Conservation (phyloP, 2,113 vertebrate species). For the Thryonomys swinderianus region DNA sequence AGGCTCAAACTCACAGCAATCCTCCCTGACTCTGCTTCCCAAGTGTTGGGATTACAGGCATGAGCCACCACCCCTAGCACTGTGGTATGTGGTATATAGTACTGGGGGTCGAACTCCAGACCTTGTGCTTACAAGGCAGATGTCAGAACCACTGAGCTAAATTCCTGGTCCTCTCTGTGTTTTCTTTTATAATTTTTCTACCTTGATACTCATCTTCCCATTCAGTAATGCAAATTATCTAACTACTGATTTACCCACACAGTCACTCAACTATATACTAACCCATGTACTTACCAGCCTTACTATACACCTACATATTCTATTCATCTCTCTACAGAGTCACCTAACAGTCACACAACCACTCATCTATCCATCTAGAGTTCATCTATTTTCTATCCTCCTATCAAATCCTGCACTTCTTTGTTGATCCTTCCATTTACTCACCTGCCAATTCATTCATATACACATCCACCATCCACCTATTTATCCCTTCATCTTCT, state of each 20-base stretch:
- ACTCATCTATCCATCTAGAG: background rate
- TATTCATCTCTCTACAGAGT: background rate
- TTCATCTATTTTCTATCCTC: background rate
- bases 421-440: background rate
- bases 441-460: background rate
- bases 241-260: background rate
- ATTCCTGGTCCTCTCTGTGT: background rate
- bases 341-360: background rate
- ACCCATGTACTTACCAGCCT: background rate
- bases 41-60: too few species aligned
- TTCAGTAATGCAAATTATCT: conserved; percentile 16
- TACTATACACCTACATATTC: background rate
- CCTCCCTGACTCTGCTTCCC: too few species aligned
- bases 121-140: too few species aligned
- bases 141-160: too few species aligned
- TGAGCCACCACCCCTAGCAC: too few species aligned
- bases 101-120: too few species aligned
- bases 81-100: too few species aligned
- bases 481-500: background rate
- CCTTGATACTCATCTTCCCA: conserved; percentile 24
- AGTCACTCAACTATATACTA: conserved; percentile 3
- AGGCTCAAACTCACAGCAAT: too few species aligned
- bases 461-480: background rate
- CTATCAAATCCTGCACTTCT: background rate
- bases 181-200: background rate